Evolutionary conservation across 2,888 invertebrate species (phyloP).

Genomic region (Sarcophaga caerulescens): DNA sequence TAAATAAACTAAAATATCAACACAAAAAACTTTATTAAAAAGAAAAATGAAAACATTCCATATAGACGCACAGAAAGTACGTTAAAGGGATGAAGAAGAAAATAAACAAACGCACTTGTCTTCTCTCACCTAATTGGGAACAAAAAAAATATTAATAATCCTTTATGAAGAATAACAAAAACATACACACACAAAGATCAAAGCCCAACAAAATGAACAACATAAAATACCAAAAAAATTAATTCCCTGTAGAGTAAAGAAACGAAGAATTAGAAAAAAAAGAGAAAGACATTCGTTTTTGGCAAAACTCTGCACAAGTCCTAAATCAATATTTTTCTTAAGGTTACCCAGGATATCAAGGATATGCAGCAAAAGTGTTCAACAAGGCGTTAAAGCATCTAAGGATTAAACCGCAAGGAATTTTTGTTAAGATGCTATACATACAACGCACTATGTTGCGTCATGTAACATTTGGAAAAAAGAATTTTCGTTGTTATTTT

Average conservation of each 20-base stretch:
- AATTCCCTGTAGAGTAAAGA: constrained; percentile 47
- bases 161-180: constrained; percentile 53
- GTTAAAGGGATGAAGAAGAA: background rate
- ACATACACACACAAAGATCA: constrained; percentile 64
- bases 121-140: constrained; percentile 63
- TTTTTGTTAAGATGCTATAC: constrained; percentile 7
- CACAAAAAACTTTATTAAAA: constrained; percentile 68
- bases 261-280: constrained; percentile 11
- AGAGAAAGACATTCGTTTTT: constrained; percentile 8
- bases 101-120: constrained; percentile 63
- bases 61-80: constrained; percentile 20
- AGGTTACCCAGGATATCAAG: constrained; percentile 72
- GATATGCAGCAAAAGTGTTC: constrained; percentile 67
- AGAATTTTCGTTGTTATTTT: constrained; percentile 16
- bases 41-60: constrained; percentile 25
- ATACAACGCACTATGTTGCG: background rate
- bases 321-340: constrained; percentile 69
- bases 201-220: constrained; percentile 60
- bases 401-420: constrained; percentile 59
- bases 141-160: constrained; percentile 69
- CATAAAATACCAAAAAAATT: constrained; percentile 41
- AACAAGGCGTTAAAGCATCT: constrained; percentile 64
- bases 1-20: constrained; percentile 76
- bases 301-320: constrained; percentile 46
- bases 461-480: background rate